These are phyloP conservation scores for Cordylochernes scorpioides DNA, from an alignment of 2,888 invertebrate species.

Conservation along the genomic window DNA sequence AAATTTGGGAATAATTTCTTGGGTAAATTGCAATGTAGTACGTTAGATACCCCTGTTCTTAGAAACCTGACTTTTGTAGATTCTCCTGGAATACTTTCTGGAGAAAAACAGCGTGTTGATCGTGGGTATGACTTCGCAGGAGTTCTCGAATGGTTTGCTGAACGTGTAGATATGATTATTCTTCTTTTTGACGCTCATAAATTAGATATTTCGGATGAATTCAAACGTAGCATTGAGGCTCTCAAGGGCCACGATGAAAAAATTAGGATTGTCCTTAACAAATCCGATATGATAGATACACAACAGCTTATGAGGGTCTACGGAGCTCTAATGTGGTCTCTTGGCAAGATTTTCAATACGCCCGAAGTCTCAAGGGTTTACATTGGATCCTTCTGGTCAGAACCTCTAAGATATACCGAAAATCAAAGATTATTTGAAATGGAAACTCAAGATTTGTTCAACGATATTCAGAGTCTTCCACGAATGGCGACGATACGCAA, in stretches of 20 bases:
- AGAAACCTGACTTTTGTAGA: constrained; percentile 29
- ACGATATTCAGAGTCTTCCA: constrained; percentile 77
- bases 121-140: constrained; percentile 31
- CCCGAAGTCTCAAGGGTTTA: constrained; percentile 95
- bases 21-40: constrained; percentile 30
- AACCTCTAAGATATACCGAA: constrained; percentile 48
- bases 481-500: constrained; percentile 84
- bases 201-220: constrained; percentile 32
- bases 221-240: constrained; percentile 29
- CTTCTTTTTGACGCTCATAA: constrained; percentile 32
- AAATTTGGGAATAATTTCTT: constrained; percentile 31
- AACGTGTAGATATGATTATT: constrained; percentile 30
- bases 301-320: constrained; percentile 94
- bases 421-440: constrained; percentile 50
- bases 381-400: constrained; percentile 97
- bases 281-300: constrained; percentile 95
- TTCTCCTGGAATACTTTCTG: constrained; percentile 27
- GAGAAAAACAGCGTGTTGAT: constrained; percentile 28
- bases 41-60: constrained; percentile 26
- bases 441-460: constrained; percentile 79
- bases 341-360: constrained; percentile 91
- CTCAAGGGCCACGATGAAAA: constrained; percentile 29
- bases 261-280: constrained; percentile 89
- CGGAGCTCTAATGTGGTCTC: constrained; percentile 96
- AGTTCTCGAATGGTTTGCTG: constrained; percentile 32